phyloP scores from a whole-genome alignment of 2,797 vertebrate species.

The Fundulus diaphanus region DNA sequence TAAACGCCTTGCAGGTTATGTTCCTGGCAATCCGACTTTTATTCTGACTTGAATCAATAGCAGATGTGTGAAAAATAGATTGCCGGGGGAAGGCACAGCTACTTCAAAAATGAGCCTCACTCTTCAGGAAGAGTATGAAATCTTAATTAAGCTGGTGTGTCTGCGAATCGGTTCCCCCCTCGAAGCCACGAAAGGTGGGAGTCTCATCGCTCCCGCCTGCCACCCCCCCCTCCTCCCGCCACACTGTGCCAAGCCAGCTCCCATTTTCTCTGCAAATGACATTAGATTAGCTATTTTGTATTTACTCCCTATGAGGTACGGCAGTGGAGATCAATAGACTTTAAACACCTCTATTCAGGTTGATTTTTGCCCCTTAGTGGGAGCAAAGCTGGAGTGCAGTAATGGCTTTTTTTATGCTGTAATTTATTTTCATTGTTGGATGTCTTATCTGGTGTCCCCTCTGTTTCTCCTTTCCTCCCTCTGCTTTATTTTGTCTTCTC shows the following conservation, averaged over 20 bases:
- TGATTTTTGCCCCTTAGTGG: slow-evolving; percentile 35
- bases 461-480: background rate
- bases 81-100: slow-evolving; percentile 61
- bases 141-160: slow-evolving; percentile 70
- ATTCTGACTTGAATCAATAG: slow-evolving; percentile 67
- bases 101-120: slow-evolving; percentile 59
- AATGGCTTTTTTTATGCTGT: slow-evolving; percentile 1
- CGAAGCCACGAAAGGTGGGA: slow-evolving; percentile 49
- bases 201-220: slow-evolving; percentile 34
- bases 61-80: slow-evolving; percentile 58
- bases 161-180: slow-evolving; percentile 47
- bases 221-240: slow-evolving; percentile 29
- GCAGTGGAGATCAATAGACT: slow-evolving; percentile 63
- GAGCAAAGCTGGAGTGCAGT: slow-evolving; percentile 16
- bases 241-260: slow-evolving; percentile 33
- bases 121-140: slow-evolving; percentile 73
- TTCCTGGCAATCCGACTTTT: slow-evolving; percentile 53
- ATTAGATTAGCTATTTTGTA: slow-evolving; percentile 65
- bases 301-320: slow-evolving; percentile 59
- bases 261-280: slow-evolving; percentile 64
- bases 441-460: slow-evolving; percentile 5
- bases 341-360: slow-evolving; percentile 55
- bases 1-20: slow-evolving; percentile 52
- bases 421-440: slow-evolving; percentile 26
- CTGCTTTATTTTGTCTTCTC: slow-evolving; percentile 22